Conservation (phyloP, 1,140 invertebrate genomes). For the Musca domestica region DNA sequence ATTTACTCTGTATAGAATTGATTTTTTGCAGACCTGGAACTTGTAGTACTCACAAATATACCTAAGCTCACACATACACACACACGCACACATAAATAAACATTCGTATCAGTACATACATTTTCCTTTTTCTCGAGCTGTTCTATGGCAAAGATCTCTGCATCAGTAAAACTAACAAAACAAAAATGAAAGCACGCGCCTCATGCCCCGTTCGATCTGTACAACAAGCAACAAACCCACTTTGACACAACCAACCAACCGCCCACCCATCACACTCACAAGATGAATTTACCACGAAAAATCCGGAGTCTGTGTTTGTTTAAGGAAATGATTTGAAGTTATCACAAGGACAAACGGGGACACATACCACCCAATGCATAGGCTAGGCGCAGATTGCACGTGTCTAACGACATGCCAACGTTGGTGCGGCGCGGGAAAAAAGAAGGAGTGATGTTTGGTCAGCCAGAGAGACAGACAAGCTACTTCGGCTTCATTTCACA, state of each 20-base stretch:
- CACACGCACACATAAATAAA: neutral
- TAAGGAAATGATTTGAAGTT: conserved; percentile 15
- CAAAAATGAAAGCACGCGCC: conserved; percentile 24
- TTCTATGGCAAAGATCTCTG: conserved; percentile 1
- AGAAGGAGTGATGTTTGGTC: neutral
- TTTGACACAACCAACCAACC: no score
- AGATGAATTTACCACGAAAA: no score
- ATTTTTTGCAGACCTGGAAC: neutral
- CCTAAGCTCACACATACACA: neutral
- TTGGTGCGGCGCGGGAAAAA: neutral
- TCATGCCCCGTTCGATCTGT: conserved; percentile 14
- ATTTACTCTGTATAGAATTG: conserved; percentile 12
- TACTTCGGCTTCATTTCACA: no score
- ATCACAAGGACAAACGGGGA: neutral
- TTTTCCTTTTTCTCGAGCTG: neutral
- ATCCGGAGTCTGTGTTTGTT: conserved; percentile 14
- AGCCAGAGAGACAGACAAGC: neutral
- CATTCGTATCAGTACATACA: neutral
- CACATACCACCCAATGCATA: neutral
- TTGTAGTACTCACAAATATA: neutral
- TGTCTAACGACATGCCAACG: neutral
- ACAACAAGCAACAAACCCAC: neutral
- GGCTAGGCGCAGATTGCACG: conserved; percentile 19
- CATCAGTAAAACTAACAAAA: conserved; percentile 28
- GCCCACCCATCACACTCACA: neutral